Evolutionary conservation across 2,888 invertebrate species (phyloP), one percentile per base, ranked within the genome.

Genomic region (Creontiades dilutus): DNA sequence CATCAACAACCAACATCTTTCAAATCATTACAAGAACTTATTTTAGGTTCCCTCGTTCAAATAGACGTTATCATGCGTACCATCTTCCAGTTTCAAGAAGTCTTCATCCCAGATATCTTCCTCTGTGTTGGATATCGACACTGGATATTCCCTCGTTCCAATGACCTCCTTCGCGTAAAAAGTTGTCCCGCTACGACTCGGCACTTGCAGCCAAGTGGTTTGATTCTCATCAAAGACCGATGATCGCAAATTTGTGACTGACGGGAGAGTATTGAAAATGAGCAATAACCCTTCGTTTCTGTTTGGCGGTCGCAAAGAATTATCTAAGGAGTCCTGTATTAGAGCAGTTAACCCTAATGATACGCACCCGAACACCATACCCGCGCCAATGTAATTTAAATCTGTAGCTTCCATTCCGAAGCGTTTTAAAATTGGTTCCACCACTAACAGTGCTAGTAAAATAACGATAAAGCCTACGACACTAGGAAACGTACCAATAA

Each of bases 181-280:
- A 0, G 23, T 52, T 7, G 82, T 55, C 19, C 19, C 16, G 52
- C 48, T 48, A 11, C 16, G 52, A 27, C 52, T n/a, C 7, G 82
- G 82, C 16, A 78, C 78, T 78, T 78, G 46, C 37, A 78, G 16
- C 78, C 78, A 78, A 9, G 16, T 78, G 9, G 2, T 9, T 28
- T 37, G 46, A 16, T 78, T 46, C 16, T 46, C 52, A 19, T 48
- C 52, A 27, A 82, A 82, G n/a, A 82, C 5, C 19, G 7, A 27
- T n/a, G 82, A 47, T 52, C 27, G 23, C 12, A 82, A 82, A 52
- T 52, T 82, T 7, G 75, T 47, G 16, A 7, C 3, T 3, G 37
- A n/a, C 23, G 86, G 75, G 11, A 86, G 75, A 37, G 68, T 68
- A 48, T 86, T 86, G 47, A 86, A 68, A 19, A 86, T 37, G 2